Conservation (phyloP, 2,113 vertebrate species). For the Todiramphus chloris region DNA sequence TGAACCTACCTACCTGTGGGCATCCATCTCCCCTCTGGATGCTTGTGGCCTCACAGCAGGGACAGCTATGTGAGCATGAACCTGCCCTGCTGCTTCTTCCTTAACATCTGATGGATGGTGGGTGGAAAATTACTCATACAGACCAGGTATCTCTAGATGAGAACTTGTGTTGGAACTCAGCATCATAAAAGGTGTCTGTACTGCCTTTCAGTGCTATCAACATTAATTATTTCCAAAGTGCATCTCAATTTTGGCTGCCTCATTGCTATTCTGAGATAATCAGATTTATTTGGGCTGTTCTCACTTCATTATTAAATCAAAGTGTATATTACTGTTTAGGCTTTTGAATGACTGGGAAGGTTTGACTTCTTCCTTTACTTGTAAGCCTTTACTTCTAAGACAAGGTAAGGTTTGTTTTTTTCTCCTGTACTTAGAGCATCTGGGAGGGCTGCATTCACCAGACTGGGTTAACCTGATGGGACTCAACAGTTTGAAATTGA, state of each 20-base stretch:
- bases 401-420: not conserved
- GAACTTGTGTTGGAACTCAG: fast-evolving
- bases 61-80: not conserved
- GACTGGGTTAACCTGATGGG: not conserved
- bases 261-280: not conserved
- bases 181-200: not conserved
- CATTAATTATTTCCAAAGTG: not conserved
- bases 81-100: not conserved
- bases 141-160: not conserved
- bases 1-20: not conserved
- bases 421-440: not conserved
- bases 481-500: not conserved
- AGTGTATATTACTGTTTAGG: fast-evolving
- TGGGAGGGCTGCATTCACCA: not conserved
- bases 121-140: not conserved
- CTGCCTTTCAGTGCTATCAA: not conserved
- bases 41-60: not conserved
- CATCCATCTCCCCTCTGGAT: not conserved
- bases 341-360: not conserved
- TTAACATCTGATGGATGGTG: not conserved
- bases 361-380: not conserved
- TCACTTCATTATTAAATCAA: not conserved
- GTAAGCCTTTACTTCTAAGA: not conserved
- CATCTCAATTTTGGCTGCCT: not conserved
- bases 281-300: not conserved